These are phyloP conservation scores for Conus canariensis DNA, from an alignment of 2,888 invertebrate genomes.

Conservation along the genomic window DNA sequence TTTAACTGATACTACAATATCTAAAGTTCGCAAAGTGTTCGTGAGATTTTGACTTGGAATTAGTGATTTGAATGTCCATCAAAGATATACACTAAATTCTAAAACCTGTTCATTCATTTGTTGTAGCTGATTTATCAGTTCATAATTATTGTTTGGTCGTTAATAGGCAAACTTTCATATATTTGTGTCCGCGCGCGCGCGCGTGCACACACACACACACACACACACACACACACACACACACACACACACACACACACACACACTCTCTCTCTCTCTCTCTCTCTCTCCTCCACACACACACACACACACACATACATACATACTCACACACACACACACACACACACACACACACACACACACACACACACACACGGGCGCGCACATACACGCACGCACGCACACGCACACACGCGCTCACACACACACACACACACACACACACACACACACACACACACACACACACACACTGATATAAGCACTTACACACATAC, in stretches of 20 bases:
- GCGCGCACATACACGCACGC: background rate
- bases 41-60: no score
- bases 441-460: background rate
- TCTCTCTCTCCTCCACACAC: background rate
- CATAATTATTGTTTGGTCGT: no score
- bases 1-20: no score
- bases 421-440: background rate
- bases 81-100: no score
- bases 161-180: no score
- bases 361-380: background rate
- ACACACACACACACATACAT: background rate
- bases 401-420: background rate
- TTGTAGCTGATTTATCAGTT: no score
- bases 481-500: no score
- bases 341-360: slow-evolving; percentile 9
- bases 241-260: slow-evolving; percentile 16
- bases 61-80: no score
- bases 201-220: no score
- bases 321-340: background rate
- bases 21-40: no score
- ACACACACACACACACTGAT: background rate
- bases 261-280: background rate
- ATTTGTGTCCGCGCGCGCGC: no score
- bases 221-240: background rate
- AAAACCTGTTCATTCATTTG: no score